These are phyloP conservation scores for Megalops atlanticus DNA, from an alignment of 2,113 vertebrate species.

Conservation along the genomic window DNA sequence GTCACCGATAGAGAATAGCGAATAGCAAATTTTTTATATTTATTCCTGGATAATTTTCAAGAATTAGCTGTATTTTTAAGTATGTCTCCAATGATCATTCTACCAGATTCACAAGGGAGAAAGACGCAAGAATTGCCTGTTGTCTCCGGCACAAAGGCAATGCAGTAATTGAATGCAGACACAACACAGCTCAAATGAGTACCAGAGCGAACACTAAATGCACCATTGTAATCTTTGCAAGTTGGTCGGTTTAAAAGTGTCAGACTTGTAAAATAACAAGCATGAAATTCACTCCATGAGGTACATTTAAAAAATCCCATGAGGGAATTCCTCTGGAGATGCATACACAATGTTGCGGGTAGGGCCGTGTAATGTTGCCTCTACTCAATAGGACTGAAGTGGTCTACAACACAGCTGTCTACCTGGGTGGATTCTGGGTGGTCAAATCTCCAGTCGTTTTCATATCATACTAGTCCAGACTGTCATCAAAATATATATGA, in stretches of 20 bases:
- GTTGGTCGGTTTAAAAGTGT: conserved; percentile 20
- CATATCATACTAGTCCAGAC: neutral
- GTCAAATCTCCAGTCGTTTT: neutral
- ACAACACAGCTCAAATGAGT: conserved; percentile 23
- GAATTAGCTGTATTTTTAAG: conserved; percentile 30
- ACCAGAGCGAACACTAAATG: conserved; percentile 33
- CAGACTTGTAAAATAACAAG: conserved; percentile 37
- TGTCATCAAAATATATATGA: neutral
- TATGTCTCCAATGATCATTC: conserved; percentile 35
- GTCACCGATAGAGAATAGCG: conserved; percentile 38
- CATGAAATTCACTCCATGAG: conserved; percentile 29
- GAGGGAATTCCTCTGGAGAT: conserved; percentile 13
- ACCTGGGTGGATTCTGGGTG: neutral
- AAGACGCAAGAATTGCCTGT: conserved; percentile 12
- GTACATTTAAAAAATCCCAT: conserved; percentile 29
- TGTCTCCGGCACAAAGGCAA: conserved; percentile 17
- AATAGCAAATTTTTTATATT: conserved; percentile 11
- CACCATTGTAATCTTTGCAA: conserved; percentile 36
- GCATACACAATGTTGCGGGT: neutral
- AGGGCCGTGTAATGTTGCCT: neutral
- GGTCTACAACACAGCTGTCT: neutral
- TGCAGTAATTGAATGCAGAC: conserved; percentile 44
- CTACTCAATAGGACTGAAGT: neutral
- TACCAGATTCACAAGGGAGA: conserved; percentile 31
- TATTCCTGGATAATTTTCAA: conserved; percentile 37